phyloP scores from a whole-genome alignment of 2,797 vertebrate species.

The Sandelia bainsii region DNA sequence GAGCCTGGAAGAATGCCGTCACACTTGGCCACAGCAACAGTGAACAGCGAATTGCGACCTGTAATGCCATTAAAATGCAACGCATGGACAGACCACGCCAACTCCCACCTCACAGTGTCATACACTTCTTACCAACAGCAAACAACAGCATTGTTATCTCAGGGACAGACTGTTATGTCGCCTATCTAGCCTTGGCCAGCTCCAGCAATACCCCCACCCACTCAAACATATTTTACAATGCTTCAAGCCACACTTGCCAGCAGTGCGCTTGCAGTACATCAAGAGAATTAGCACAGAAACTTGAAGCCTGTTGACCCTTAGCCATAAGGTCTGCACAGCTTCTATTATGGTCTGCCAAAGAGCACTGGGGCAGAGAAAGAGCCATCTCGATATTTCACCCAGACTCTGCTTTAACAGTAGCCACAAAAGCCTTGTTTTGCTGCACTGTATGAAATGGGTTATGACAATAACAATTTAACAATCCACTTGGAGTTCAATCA shows the following conservation, averaged over 20 bases:
- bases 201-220: not conserved
- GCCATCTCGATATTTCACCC: conserved; percentile 35
- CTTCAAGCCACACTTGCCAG: conserved; percentile 28
- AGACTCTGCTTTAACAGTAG: conserved; percentile 22
- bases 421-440: conserved; percentile 40
- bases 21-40: conserved; percentile 52
- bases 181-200: conserved; percentile 4
- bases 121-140: conserved; percentile 29
- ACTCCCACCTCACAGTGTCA: conserved; percentile 10
- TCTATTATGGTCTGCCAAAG: conserved; percentile 60
- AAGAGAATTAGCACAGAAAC: conserved; percentile 51
- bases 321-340: conserved; percentile 46
- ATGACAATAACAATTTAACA: conserved; percentile 69
- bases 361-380: conserved; percentile 18
- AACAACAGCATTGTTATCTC: conserved; percentile 50
- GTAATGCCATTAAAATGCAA: conserved; percentile 73
- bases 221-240: conserved; percentile 35
- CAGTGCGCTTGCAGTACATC: conserved; percentile 15
- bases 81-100: conserved; percentile 52
- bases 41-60: conserved; percentile 54
- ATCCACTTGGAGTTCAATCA: conserved; percentile 68
- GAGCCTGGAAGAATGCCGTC: conserved; percentile 44
- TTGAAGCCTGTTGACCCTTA: conserved; percentile 42
- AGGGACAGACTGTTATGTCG: conserved; percentile 11
- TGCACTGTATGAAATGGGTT: conserved; percentile 56